phyloP scores from a whole-genome alignment of 1,140 invertebrate species.

The Camponotus floridanus region DNA sequence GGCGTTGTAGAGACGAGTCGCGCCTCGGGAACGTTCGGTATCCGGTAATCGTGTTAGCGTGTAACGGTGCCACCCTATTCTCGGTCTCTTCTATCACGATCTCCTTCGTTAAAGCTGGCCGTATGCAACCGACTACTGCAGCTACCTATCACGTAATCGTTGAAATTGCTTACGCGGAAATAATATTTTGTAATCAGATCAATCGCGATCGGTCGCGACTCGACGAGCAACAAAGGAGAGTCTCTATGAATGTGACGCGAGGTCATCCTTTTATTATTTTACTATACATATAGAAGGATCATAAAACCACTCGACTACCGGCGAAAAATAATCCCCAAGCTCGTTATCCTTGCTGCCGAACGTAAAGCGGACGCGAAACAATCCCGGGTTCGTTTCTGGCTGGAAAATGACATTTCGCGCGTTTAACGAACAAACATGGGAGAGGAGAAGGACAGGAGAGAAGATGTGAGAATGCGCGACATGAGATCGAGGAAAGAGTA shows the following conservation, averaged over 20 bases:
- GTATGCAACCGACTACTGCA: background rate
- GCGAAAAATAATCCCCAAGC: slow-evolving; percentile 27
- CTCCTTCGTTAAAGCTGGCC: slow-evolving; percentile 55
- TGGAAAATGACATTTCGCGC: slow-evolving; percentile 51
- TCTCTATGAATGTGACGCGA: background rate
- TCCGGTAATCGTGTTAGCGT: slow-evolving; percentile 77
- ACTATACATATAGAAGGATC: slow-evolving; percentile 57
- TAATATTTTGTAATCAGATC: slow-evolving; percentile 61
- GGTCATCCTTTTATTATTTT: slow-evolving; percentile 28
- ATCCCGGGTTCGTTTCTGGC: slow-evolving; percentile 9
- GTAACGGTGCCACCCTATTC: slow-evolving; percentile 73
- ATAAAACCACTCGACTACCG: slow-evolving; percentile 54
- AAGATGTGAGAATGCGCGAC: background rate
- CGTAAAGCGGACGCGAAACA: background rate
- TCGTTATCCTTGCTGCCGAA: slow-evolving; percentile 67
- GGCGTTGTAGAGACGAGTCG: slow-evolving; percentile 61
- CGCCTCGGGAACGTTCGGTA: slow-evolving; percentile 71
- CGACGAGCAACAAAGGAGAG: background rate
- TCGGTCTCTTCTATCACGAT: slow-evolving; percentile 56
- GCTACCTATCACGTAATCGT: slow-evolving; percentile 27
- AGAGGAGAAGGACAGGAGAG: slow-evolving; percentile 1
- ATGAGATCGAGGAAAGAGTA: slow-evolving; percentile 40
- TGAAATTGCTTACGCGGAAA: slow-evolving; percentile 19
- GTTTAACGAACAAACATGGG: slow-evolving; percentile 12
- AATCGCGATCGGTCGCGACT: background rate